phyloP scores from a whole-genome alignment of 1,140 invertebrate species.

The Lepeophtheirus salmonis region DNA sequence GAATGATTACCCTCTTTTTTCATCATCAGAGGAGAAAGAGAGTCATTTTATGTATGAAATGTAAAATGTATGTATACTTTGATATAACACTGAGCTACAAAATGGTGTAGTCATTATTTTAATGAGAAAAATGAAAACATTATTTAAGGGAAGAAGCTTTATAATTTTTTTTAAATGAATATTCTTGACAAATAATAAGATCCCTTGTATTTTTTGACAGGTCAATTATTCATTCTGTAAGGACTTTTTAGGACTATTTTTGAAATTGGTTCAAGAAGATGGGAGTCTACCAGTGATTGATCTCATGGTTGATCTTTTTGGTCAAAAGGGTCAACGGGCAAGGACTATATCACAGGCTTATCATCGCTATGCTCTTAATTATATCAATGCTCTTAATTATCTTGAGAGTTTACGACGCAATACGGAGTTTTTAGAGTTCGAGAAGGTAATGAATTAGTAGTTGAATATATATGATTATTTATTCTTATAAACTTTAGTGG shows the following conservation, averaged over 20 bases:
- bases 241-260: conserved; percentile 39
- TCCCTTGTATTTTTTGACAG: conserved; percentile 25
- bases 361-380: conserved; percentile 41
- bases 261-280: conserved; percentile 29
- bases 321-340: conserved; percentile 17
- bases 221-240: conserved; percentile 47
- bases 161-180: too few relatives aligned
- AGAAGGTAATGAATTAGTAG: conserved; percentile 33
- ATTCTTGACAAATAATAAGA: too few relatives aligned
- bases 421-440: conserved; percentile 40
- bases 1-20: too few relatives aligned
- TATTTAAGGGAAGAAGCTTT: too few relatives aligned
- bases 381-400: conserved; percentile 41
- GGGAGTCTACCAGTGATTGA: conserved; percentile 2
- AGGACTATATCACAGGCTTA: conserved; percentile 34
- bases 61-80: too few relatives aligned
- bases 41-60: too few relatives aligned
- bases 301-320: conserved; percentile 12
- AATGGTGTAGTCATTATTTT: too few relatives aligned
- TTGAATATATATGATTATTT: background rate
- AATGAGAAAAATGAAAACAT: too few relatives aligned
- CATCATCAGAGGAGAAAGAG: too few relatives aligned
- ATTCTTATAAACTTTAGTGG: conserved; percentile 29
- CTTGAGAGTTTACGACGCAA: conserved; percentile 38
- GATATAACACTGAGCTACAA: too few relatives aligned